Base-by-base conservation (phyloP, 2,113 vertebrate species). In the Xerus inauris region DNA sequence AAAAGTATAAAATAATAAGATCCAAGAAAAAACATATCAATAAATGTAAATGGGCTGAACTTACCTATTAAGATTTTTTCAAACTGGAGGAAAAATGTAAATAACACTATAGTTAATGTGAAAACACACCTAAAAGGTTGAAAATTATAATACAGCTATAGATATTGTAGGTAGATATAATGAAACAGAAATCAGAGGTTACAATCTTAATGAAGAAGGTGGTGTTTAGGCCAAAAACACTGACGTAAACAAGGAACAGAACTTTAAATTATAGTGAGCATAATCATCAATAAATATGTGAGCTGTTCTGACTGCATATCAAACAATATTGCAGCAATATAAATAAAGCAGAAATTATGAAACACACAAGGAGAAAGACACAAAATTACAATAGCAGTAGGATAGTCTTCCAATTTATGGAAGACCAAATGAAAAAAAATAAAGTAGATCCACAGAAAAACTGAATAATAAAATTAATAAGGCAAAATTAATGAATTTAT, bases 381-480 rank as follows among this genome's bases (percentile, higher is more conserved):
- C 10, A 32, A 73, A 89, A 89, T 26, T 6, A 89, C 4, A 92
- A 22, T 73, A 40, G 11, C 57, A 69, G 20, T 35, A 77, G 1
- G 54, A 59, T 83, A 42, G n/a, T 84, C 38, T 54, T 30, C 77
- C 45, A 6, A 64, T 45, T 79, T 76, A 59, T 71, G 47, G 76
- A 83, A 85, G 9, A 62, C 0, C 16, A 14, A 84, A 35, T 45
- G 30, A 81, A 84, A 79, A 79, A 71, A 45, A 12, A 62, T 62
- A 28, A 80, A 79, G 14, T 51, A 59, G 19, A 64, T 17, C 26
- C 35, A 77, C 14, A 87, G 54, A 40, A 92, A 89, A 87, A 69
- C 24, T 89, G 87, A 94, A 28, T 45, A 76, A 30, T 73, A 76
- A 94, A 59, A 65, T 87, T n/a, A 87, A 28, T 87, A 32, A 94